Evolutionary conservation across 2,113 vertebrate genomes (phyloP).

Genomic region (Copsychus sechellarum): DNA sequence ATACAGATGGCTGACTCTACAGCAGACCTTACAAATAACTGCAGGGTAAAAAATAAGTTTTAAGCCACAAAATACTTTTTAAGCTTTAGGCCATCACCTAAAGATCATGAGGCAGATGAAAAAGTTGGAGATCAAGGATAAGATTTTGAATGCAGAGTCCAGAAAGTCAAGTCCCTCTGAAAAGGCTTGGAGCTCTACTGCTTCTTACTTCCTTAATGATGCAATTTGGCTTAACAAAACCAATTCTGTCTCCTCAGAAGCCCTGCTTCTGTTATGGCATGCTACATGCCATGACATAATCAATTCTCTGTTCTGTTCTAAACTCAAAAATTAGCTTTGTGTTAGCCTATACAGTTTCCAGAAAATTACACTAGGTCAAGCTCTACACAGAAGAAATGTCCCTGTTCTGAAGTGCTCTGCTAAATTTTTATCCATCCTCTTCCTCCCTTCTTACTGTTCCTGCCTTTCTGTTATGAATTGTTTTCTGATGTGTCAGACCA

Average conservation of each 20-base stretch:
- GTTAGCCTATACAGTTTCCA: background rate
- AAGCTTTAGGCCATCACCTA: background rate
- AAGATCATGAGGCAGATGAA: background rate
- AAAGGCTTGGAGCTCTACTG: background rate
- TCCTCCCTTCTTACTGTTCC: background rate
- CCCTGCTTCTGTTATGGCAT: background rate
- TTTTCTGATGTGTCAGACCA: background rate
- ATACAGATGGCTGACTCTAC: background rate
- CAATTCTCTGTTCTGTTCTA: background rate
- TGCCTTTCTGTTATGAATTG: background rate
- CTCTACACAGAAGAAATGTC: background rate
- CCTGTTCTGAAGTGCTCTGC: background rate
- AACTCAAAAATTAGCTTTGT: background rate
- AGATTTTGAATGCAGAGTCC: background rate
- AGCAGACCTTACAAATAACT: background rate
- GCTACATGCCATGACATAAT: background rate
- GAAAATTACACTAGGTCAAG: background rate
- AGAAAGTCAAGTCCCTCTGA: background rate
- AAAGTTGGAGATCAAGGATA: background rate
- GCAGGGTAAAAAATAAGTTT: background rate
- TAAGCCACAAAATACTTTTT: background rate
- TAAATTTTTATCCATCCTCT: background rate
- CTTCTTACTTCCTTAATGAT: background rate
- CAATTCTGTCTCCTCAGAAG: background rate
- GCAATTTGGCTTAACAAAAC: background rate